Evolutionary conservation across 2,113 vertebrate genomes (phyloP), one percentile per base, ranked within the genome.

Genomic region (Sinocyclocheilus rhinocerous): DNA sequence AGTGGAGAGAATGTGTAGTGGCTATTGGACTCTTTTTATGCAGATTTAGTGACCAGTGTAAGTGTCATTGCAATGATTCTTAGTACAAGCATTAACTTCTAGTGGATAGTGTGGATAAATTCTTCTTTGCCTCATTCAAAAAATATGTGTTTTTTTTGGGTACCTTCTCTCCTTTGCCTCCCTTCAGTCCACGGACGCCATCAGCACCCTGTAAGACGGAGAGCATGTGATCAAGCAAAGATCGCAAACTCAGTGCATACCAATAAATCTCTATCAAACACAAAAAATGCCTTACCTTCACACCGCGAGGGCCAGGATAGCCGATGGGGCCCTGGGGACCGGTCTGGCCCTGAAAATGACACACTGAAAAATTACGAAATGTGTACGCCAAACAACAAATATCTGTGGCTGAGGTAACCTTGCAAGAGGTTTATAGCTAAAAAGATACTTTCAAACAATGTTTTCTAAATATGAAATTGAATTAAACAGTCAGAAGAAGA

Each of bases 81-180:
- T 72, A 20, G 33, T 72, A 12, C 70, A 45, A 73, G 70, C 13
- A 50, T 26, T 15, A 76, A 45, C 42, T 10, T 45, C 42, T 45
- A 45, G 42, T 9, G 3, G 42, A 42, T 42, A 42, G 6, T 42
- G 42, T 42, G 42, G 42, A 42, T 42, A 42, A 42, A 42, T 42
- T 42, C 42, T 48, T 33, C 11, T 42, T 42, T 22, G 29, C 69
- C 1, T 26, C 2, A 24, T 76, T 15, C 3, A 76, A 15, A 76
- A 26, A 26, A 75, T 39, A 50, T 48, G 59, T 48, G 2, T 6
- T 22, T 48, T 48, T 16, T 48, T 48, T 36, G 24, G 76, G 42
- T 95, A 99, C 98, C 97, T 99, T 99, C 96, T 98, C 98, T 89
- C 98, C 98, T 95, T 99, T 99, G 84, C 94, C 94, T 36, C 98